Evolutionary conservation across 23 tunicate genomes (phyloP), one percentile per base, ranked within the genome.

Genomic region (Botrylloides violaceus): DNA sequence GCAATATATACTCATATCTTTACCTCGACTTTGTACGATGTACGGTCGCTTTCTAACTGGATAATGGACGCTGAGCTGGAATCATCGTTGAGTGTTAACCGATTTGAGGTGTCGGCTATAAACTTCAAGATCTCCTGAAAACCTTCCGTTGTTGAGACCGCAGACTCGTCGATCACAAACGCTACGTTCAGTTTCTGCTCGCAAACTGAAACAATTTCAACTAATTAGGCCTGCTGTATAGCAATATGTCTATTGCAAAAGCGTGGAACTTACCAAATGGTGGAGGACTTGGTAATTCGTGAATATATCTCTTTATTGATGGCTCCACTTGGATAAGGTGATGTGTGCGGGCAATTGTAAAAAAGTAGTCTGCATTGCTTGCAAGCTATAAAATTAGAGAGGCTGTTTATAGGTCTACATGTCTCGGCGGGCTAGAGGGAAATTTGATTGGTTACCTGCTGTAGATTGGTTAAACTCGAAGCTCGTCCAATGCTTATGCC

Each of bases 401-500:
- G n/a, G n/a, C n/a, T n/a, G n/a, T n/a, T n/a, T n/a, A n/a, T n/a
- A n/a, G n/a, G n/a, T n/a, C n/a, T n/a, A n/a, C n/a, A n/a, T n/a
- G n/a, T n/a, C n/a, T n/a, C n/a, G n/a, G n/a, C n/a, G n/a, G n/a
- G n/a, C n/a, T n/a, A n/a, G n/a, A n/a, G n/a, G n/a, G n/a, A n/a
- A n/a, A n/a, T n/a, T n/a, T n/a, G n/a, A n/a, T n/a, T n/a, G n/a
- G n/a, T 60, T 43, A 68, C 74, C 56, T 23, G 36, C 2, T 68
- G 55, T 4, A 68, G 58, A 32, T 18, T 31, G 37, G 74, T 68
- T 12, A 68, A 30, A 37, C 74, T 68, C 2, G 74, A 39, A 32
- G 74, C 37, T 6, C 57, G 21, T 68, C 74, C 74, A 23, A 68
- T 19, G 47, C 74, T 68, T 24, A 68, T 37, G 36, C 74, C 74